Evolutionary conservation across 2,113 vertebrate species (phyloP).

Genomic region (Emydocephalus ijimae): DNA sequence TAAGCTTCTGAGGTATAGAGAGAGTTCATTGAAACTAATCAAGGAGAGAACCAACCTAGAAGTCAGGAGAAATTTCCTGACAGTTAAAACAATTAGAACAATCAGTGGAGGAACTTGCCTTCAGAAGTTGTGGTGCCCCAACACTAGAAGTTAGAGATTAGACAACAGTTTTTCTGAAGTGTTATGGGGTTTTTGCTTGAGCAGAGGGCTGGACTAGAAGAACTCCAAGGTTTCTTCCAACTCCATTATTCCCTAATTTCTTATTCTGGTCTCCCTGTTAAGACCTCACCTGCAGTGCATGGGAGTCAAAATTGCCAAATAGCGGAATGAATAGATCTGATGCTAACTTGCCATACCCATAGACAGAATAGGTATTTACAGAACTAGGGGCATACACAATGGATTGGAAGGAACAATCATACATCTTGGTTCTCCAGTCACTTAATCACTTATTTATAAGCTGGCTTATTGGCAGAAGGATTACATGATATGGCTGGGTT

Average conservation of each 20-base stretch:
- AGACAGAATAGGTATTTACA: background rate
- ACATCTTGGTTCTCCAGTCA: background rate
- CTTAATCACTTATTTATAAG: background rate
- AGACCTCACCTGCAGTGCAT: background rate
- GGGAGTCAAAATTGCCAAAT: background rate
- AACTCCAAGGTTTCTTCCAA: background rate
- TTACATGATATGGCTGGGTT: background rate
- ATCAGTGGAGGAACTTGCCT: background rate
- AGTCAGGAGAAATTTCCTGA: background rate
- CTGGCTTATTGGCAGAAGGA: background rate
- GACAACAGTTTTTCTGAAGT: background rate
- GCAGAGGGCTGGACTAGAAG: too few species aligned
- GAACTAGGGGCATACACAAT: background rate
- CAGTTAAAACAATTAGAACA: background rate
- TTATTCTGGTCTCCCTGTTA: background rate
- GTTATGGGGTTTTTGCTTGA: background rate
- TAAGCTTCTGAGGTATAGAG: background rate
- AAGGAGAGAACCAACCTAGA: background rate
- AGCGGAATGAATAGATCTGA: background rate
- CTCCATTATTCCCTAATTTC: background rate
- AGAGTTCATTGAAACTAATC: background rate
- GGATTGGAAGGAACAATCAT: background rate
- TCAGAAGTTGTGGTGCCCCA: background rate
- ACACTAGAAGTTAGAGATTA: background rate
- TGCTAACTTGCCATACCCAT: background rate